Percentiles rank a stretch among this genome's conserved stretches.
These are phyloP conservation scores for Nymphicus hollandicus DNA, from an alignment of 2,113 vertebrate genomes.

Conservation along the genomic window DNA sequence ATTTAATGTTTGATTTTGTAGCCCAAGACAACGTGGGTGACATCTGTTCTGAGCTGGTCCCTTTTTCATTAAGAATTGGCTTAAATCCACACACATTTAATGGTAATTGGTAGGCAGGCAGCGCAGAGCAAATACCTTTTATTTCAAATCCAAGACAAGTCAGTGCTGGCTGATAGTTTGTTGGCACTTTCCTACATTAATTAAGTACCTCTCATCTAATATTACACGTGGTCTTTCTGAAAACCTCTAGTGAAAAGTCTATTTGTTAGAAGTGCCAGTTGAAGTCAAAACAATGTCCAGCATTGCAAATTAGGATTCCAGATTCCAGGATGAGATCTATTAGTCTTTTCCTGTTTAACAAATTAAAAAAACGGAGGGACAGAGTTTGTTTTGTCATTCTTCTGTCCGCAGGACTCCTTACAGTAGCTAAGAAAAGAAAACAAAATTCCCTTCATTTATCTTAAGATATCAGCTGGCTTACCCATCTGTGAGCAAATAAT, in stretches of 20 bases:
- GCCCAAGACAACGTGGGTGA: constrained; percentile 26
- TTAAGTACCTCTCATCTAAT: constrained; percentile 64
- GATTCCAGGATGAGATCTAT: constrained; percentile 42
- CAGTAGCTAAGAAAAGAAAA: constrained; percentile 35
- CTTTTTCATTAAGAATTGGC: constrained; percentile 60
- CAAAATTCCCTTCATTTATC: constrained; percentile 36
- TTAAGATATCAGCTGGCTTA: background rate
- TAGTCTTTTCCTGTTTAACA: constrained; percentile 52
- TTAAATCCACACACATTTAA: constrained; percentile 51
- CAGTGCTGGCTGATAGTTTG: constrained; percentile 58
- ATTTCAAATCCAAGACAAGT: constrained; percentile 66
- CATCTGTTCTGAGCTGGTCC: constrained; percentile 42
- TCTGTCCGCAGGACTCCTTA: background rate
- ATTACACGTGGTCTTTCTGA: constrained; percentile 34
- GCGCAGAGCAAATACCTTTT: constrained; percentile 59
- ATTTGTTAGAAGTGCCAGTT: constrained; percentile 57
- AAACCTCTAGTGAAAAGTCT: constrained; percentile 62
- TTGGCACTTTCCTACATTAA: constrained; percentile 53
- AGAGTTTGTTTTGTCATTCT: constrained; percentile 41
- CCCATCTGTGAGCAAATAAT: constrained; percentile 36
- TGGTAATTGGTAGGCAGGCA: constrained; percentile 52
- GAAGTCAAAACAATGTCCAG: constrained; percentile 37
- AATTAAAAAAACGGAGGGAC: background rate
- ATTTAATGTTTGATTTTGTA: background rate
- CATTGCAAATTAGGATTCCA: constrained; percentile 47